phyloP scores from a whole-genome alignment of 64 coral and sea anemone genomes.

The Montipora capricornis region DNA sequence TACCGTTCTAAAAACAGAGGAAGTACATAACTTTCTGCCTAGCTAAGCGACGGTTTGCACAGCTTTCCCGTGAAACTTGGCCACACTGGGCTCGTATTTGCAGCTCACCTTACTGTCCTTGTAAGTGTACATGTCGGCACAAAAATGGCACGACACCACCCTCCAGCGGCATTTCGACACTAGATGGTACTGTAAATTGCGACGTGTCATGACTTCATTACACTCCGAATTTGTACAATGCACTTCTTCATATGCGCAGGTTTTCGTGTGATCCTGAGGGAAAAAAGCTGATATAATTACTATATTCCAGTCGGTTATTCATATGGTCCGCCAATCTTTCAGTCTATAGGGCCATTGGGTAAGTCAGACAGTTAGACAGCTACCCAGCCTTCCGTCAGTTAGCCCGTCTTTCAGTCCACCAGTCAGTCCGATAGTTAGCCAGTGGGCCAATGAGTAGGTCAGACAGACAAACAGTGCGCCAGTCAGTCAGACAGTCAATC shows the following conservation, averaged over 20 bases:
- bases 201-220: conserved; percentile 81
- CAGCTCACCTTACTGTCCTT: conserved; percentile 91
- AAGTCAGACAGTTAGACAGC: not conserved
- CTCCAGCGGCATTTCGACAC: conserved; percentile 95
- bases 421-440: not conserved
- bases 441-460: not conserved
- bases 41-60: not conserved
- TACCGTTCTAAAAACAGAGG: too few species aligned
- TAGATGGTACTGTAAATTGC: conserved; percentile 90
- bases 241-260: conserved; percentile 93
- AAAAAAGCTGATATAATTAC: not conserved
- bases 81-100: not conserved
- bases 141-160: conserved; percentile 93
- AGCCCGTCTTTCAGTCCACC: not conserved
- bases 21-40: not conserved
- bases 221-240: conserved; percentile 96
- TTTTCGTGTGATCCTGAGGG: conserved; percentile 85
- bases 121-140: conserved; percentile 91
- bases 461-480: not conserved
- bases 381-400: not conserved
- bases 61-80: too few species aligned
- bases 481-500: too few species aligned
- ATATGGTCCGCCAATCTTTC: not conserved
- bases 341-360: not conserved
- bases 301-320: not conserved